Conservation (phyloP, 2,888 invertebrate genomes). For the Plebejus melissa region DNA sequence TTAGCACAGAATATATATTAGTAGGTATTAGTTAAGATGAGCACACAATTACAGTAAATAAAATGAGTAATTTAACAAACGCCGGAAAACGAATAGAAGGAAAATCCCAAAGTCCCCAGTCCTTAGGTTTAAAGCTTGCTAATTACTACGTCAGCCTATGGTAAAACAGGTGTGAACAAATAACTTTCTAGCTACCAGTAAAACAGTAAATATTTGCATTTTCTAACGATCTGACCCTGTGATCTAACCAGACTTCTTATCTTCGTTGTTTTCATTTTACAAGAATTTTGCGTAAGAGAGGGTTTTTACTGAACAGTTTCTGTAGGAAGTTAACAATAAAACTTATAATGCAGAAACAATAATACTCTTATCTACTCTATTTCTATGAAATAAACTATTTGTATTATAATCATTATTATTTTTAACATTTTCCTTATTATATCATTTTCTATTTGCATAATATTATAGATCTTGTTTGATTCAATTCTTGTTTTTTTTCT, state of each 20-base stretch:
- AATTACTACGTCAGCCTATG: background rate
- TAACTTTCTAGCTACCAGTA: background rate
- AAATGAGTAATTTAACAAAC: background rate
- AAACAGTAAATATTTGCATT: background rate
- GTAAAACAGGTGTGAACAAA: background rate
- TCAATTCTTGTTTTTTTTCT: slow-evolving; percentile 7
- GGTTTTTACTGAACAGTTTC: background rate
- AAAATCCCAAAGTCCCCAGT: background rate
- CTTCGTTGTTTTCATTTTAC: background rate
- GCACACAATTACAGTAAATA: background rate
- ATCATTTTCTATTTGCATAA: background rate
- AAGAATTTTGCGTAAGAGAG: background rate
- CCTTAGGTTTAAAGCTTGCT: background rate
- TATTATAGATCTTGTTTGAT: background rate
- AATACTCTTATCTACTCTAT: background rate
- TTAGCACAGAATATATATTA: too few species aligned
- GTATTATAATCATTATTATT: background rate
- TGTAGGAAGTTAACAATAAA: background rate
- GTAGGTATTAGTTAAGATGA: background rate
- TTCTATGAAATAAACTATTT: background rate
- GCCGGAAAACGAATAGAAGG: background rate
- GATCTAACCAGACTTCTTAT: background rate
- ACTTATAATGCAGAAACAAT: background rate
- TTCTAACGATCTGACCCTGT: background rate
- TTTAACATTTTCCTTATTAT: background rate